Percentiles rank a stretch among this genome's conserved stretches.
Evolutionary conservation across 2,113 vertebrate species (phyloP).

Genomic region (Aythya baeri): DNA sequence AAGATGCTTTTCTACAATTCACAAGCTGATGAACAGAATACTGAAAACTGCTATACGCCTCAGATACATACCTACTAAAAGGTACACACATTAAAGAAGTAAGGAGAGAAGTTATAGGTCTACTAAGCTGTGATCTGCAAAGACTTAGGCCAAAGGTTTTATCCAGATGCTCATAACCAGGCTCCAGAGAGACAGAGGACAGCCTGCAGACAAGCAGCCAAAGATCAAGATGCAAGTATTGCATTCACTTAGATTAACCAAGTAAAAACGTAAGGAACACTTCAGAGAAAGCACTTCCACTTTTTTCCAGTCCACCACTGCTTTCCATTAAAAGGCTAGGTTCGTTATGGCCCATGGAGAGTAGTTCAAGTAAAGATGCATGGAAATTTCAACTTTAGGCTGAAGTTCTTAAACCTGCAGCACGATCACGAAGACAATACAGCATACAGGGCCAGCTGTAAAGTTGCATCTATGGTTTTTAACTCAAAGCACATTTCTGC

Average conservation of each 20-base stretch:
- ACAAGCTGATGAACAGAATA: background rate
- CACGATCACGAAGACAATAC: background rate
- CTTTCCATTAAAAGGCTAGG: background rate
- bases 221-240: background rate
- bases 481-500: background rate
- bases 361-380: background rate
- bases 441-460: background rate
- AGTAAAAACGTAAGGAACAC: background rate
- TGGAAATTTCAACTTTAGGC: fast-evolving
- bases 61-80: background rate
- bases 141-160: background rate
- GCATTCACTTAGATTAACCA: background rate
- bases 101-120: background rate
- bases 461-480: background rate
- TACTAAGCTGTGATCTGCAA: background rate
- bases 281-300: background rate
- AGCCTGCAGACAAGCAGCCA: background rate
- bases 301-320: background rate
- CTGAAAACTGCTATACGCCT: background rate
- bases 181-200: background rate
- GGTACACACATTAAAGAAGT: fast-evolving
- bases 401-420: background rate
- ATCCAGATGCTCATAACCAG: background rate
- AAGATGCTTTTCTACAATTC: background rate
- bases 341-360: background rate